Conservation (phyloP, 1,140 invertebrate species). For the Drosophila bocki region DNA sequence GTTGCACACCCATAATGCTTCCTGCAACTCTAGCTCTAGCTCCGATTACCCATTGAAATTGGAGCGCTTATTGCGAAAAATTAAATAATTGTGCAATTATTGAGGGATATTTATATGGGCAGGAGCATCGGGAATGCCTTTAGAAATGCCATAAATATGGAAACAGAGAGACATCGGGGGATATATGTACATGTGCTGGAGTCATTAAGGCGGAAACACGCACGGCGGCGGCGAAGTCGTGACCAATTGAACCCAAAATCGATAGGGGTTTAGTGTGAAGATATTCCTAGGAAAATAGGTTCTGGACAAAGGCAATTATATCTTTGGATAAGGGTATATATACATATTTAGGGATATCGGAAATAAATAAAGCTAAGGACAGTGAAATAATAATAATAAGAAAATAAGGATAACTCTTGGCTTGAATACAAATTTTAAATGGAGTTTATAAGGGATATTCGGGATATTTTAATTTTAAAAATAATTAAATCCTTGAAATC, state of each 20-base stretch:
- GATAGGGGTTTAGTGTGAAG: neutral
- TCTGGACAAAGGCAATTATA: neutral
- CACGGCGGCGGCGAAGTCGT: neutral
- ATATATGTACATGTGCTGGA: neutral
- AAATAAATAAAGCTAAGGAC: slow-evolving; percentile 33
- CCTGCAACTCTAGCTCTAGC: neutral
- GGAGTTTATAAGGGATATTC: neutral
- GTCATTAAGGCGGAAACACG: slow-evolving; percentile 20
- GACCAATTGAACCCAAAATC: slow-evolving; percentile 26
- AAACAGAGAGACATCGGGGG: slow-evolving; percentile 4
- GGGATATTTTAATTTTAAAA: too few species aligned
- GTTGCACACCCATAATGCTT: slow-evolving; percentile 19
- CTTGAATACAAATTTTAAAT: neutral
- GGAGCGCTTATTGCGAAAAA: slow-evolving; percentile 30
- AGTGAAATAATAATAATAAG: too few species aligned
- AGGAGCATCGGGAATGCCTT: slow-evolving; percentile 14
- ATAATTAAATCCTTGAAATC: too few species aligned
- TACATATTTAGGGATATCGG: neutral
- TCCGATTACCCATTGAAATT: slow-evolving; percentile 28
- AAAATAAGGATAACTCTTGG: neutral
- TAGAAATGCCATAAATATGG: slow-evolving; percentile 38
- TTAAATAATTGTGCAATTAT: slow-evolving; percentile 72
- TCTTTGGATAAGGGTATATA: neutral
- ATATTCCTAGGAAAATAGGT: neutral
- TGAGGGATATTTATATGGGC: slow-evolving; percentile 39